These are phyloP conservation scores for Ibidorhyncha struthersii DNA, from an alignment of 2,113 vertebrate genomes.

Conservation along the genomic window DNA sequence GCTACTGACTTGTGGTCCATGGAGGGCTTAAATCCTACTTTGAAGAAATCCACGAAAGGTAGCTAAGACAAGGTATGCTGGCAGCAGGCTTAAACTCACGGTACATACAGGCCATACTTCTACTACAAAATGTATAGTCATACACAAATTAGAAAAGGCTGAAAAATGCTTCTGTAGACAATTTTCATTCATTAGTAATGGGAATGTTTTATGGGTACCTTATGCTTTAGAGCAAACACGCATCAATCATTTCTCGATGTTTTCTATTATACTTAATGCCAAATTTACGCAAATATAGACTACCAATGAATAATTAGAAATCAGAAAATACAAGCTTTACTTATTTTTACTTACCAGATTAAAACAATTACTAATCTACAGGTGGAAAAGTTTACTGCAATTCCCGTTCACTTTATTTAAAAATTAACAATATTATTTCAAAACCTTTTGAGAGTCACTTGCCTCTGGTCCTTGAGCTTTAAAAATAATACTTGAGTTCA, in stretches of 20 bases:
- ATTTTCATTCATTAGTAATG: not conserved
- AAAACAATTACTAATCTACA: constrained; percentile 25
- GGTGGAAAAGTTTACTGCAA: constrained; percentile 39
- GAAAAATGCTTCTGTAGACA: not conserved
- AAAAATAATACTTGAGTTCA: constrained; percentile 41
- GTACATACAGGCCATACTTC: not conserved
- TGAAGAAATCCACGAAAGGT: not conserved
- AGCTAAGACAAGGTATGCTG: not conserved
- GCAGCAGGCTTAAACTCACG: not conserved
- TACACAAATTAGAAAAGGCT: not conserved
- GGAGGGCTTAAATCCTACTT: not conserved
- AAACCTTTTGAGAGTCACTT: constrained; percentile 35
- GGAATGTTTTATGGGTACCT: not conserved
- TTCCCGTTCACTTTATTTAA: constrained; percentile 17
- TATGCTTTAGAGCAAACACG: not conserved
- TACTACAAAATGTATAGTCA: not conserved
- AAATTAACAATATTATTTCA: constrained; percentile 3
- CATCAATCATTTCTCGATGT: not conserved
- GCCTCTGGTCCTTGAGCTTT: constrained; percentile 16
- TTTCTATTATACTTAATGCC: not conserved
- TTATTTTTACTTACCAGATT: constrained; percentile 10
- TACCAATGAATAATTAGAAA: not conserved
- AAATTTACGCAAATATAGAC: not conserved
- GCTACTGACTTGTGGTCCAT: not conserved
- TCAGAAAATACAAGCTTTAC: not conserved